Base-by-base conservation (phyloP, 2,888 invertebrate genomes). In the Trissoscelio sp. region DNA sequence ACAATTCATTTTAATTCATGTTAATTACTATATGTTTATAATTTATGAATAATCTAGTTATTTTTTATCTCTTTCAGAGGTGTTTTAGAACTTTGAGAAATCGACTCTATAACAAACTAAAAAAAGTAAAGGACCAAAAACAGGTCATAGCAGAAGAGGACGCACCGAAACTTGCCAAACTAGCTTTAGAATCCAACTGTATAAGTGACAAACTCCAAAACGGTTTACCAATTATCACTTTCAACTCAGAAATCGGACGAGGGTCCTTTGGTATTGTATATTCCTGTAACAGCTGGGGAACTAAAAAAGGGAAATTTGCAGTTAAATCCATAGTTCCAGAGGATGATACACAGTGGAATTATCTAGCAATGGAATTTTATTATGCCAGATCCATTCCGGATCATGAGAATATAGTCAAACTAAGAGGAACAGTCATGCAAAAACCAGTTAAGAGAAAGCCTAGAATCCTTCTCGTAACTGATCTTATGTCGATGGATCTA, bases 261-360 rank as follows among this genome's bases (percentile, higher is more conserved):
- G 97, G 97, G 0, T 97, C 97, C 87, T 97, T 97, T 91, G 97
- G 97, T 3, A 96, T 97, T 44, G 97, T 97, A 51, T 97, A 96
- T 91, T 93, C 95, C 0, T 96, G 95, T 87, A 95, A 96, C 69
- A 93, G 93, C 0, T 92, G 93, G 67, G 97, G 97, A 95, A 96
- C 93, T 0, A 95, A 94, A 0, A 93, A 93, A 62, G 92, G 94
- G 12, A 95, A 96, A 0, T 96, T 95, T 87, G 97, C 97, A 5
- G 95, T 97, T 58, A 97, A 97, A 92, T 96, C 96, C 0, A 96
- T 97, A 60, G 94, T 97, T 48, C 97, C 97, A 0, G 96, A 96
- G 0, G 97, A 97, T 90, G 97, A 97, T 86, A 93, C 96, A 78
- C 97, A 97, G 88, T 97, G 97, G 95, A 95, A 96, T 88, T 97